Evolutionary conservation across 1,140 invertebrate genomes (phyloP).

Genomic region (Leptinotarsa lineolata): DNA sequence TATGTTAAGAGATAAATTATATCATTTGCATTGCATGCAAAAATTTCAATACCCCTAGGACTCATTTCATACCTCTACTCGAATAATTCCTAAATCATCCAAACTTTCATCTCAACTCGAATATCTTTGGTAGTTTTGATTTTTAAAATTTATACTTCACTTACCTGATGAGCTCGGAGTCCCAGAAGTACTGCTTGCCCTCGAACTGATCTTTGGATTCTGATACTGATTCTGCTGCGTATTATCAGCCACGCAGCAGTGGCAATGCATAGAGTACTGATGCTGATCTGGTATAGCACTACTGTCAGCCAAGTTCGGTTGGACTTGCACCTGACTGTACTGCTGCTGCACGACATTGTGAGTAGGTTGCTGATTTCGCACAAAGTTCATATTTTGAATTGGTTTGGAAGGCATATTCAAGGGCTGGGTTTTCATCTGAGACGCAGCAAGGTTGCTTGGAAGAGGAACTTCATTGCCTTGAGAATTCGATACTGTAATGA

Average conservation of each 20-base stretch:
- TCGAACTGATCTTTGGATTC: constrained; percentile 37
- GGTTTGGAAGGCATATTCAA: constrained; percentile 23
- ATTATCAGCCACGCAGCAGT: constrained; percentile 54
- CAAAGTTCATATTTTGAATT: constrained; percentile 33
- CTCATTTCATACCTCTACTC: too few relatives aligned
- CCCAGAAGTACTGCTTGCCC: constrained; percentile 52
- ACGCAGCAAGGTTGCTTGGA: constrained; percentile 55
- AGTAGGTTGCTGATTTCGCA: constrained; percentile 17
- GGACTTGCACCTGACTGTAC: constrained; percentile 41
- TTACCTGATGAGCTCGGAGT: constrained; percentile 58
- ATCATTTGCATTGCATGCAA: too few relatives aligned
- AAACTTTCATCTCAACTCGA: too few relatives aligned
- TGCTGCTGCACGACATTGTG: constrained; percentile 18
- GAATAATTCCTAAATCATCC: too few relatives aligned
- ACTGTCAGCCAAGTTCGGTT: constrained; percentile 57
- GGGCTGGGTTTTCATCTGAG: constrained; percentile 42
- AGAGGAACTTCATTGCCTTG: constrained; percentile 56
- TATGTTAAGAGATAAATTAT: not conserved
- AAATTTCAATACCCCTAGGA: too few relatives aligned
- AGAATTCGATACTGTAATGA: constrained; percentile 42
- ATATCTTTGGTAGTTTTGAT: too few relatives aligned
- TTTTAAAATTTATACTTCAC: not conserved
- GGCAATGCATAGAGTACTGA: constrained; percentile 45
- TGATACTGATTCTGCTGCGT: constrained; percentile 26
- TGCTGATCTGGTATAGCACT: constrained; percentile 58